Percentiles rank a stretch among this genome's conserved stretches.
Evolutionary conservation across 2,888 invertebrate genomes (phyloP).

Genomic region (Campoplex capitator): DNA sequence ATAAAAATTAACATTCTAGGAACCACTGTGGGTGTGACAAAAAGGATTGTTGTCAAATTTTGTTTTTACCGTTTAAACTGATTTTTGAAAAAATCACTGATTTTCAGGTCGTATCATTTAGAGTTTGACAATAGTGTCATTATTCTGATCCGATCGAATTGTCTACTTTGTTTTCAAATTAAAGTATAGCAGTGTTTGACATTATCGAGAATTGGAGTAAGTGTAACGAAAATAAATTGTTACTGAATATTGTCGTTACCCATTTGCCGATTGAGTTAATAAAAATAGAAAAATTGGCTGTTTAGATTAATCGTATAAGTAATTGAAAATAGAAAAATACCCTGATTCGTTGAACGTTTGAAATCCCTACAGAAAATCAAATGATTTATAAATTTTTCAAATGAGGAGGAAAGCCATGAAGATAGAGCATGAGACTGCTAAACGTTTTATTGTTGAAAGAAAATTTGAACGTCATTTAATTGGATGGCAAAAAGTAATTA

Average conservation of each 20-base stretch:
- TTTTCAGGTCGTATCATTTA: slow-evolving; percentile 20
- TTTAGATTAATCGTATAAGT: not conserved
- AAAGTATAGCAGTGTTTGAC: too few species aligned
- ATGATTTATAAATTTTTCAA: not conserved
- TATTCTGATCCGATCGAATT: not conserved
- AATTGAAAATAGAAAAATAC: not conserved
- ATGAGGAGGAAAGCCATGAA: not conserved
- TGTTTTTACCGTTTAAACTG: too few species aligned
- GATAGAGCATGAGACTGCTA: not conserved
- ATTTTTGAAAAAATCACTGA: not conserved
- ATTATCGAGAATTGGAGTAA: too few species aligned
- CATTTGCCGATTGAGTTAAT: too few species aligned
- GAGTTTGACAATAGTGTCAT: slow-evolving; percentile 19
- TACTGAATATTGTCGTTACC: too few species aligned
- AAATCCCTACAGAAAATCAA: not conserved
- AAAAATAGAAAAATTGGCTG: too few species aligned
- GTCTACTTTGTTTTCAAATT: too few species aligned
- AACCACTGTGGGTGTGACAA: not conserved
- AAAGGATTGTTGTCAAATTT: not conserved
- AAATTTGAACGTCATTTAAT: not conserved
- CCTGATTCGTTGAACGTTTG: not conserved
- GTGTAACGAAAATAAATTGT: too few species aligned
- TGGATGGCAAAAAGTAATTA: not conserved
- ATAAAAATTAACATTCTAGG: not conserved
- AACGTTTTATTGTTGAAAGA: not conserved